Conservation (phyloP, 2,888 invertebrate genomes). For the Pseudeuparius sepicola region DNA sequence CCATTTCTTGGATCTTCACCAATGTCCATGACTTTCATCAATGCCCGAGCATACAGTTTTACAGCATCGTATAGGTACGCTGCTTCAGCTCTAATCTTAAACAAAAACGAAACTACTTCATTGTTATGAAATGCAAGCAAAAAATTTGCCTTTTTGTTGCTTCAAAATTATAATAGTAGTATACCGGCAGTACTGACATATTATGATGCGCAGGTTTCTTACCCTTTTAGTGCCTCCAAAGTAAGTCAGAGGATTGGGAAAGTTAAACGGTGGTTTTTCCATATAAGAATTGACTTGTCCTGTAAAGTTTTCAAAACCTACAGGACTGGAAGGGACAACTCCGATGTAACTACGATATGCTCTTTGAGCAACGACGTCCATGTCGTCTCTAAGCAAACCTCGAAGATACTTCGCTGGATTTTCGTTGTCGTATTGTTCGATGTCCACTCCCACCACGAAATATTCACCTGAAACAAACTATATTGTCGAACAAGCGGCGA, state of each 20-base stretch:
- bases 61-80: slow-evolving; percentile 92
- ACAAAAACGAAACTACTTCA: slow-evolving; percentile 17
- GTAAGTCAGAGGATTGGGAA: slow-evolving; percentile 65
- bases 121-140: too few relatives aligned
- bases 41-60: slow-evolving; percentile 77
- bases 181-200: neutral
- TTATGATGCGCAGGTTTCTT: slow-evolving; percentile 13
- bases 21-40: slow-evolving; percentile 58
- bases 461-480: slow-evolving; percentile 69
- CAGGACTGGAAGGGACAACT: slow-evolving; percentile 67
- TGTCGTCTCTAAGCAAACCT: slow-evolving; percentile 58
- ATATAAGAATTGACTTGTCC: slow-evolving; percentile 71
- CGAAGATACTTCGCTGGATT: slow-evolving; percentile 71
- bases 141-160: too few relatives aligned
- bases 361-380: slow-evolving; percentile 42
- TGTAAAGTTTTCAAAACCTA: slow-evolving; percentile 65
- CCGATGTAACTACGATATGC: slow-evolving; percentile 78
- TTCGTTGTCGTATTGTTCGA: slow-evolving; percentile 73
- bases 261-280: slow-evolving; percentile 79
- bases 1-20: slow-evolving; percentile 69
- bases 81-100: slow-evolving; percentile 75
- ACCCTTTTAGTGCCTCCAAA: slow-evolving; percentile 63
- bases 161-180: neutral
- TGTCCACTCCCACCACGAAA: slow-evolving; percentile 85
- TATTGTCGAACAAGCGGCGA: too few relatives aligned